Percentiles rank a stretch among this genome's conserved stretches.
Evolutionary conservation across 2,797 vertebrate genomes (phyloP).

Genomic region (Sparus aurata): DNA sequence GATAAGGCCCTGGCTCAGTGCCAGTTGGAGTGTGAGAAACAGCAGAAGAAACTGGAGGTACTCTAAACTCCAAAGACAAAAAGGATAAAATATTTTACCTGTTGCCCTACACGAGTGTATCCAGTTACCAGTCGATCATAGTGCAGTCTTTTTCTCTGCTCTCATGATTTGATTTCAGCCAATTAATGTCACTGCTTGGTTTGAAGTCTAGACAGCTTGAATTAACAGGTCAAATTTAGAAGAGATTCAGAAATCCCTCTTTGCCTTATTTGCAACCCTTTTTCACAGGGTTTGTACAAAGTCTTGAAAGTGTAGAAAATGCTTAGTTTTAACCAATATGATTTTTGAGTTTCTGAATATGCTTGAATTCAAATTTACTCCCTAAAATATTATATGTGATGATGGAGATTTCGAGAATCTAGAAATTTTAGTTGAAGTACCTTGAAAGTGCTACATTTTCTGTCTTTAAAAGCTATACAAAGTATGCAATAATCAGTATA

Average conservation of each 20-base stretch:
- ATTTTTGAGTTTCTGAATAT: too few relatives aligned
- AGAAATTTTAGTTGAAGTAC: too few relatives aligned
- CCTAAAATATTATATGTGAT: too few relatives aligned
- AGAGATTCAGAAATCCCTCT: neutral
- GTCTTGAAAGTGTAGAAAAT: too few relatives aligned
- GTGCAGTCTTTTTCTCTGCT: neutral
- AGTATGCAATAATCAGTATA: neutral
- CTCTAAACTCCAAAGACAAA: neutral
- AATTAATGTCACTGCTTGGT: neutral
- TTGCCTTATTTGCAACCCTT: neutral
- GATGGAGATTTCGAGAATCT: too few relatives aligned
- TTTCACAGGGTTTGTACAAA: too few relatives aligned
- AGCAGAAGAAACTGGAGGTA: constrained; percentile 98
- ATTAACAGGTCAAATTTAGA: neutral
- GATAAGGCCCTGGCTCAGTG: constrained; percentile 92
- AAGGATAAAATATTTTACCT: neutral
- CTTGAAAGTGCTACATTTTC: too few relatives aligned
- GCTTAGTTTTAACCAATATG: too few relatives aligned
- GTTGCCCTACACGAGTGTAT: neutral
- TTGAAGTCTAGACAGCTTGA: neutral
- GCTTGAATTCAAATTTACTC: too few relatives aligned
- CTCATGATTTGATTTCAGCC: constrained; percentile 6
- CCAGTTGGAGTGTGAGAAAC: constrained; percentile 97
- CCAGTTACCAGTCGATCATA: neutral
- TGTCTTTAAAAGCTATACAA: too few relatives aligned